Conservation (phyloP, 2,113 vertebrate genomes). For the Pseudolaguvia tuberculata region DNA sequence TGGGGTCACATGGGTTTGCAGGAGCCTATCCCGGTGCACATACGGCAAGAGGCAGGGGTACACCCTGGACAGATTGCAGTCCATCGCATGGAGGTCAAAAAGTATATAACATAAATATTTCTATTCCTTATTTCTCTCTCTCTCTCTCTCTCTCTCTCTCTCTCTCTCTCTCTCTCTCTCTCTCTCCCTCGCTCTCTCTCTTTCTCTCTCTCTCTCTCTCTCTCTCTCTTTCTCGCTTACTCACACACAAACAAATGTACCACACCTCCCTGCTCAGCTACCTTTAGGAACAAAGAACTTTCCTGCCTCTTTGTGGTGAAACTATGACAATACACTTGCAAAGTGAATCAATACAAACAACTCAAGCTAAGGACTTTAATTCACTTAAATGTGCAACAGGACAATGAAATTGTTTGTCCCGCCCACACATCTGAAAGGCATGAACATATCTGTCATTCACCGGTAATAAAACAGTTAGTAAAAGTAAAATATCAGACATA, state of each 20-base stretch:
- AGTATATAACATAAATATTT: not conserved
- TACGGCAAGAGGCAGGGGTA: too few relatives aligned
- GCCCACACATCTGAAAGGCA: too few relatives aligned
- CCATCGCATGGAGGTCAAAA: too few relatives aligned
- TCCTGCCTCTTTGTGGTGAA: slow-evolving; percentile 27
- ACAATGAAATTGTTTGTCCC: too few relatives aligned
- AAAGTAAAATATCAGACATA: too few relatives aligned
- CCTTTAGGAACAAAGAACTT: slow-evolving; percentile 2
- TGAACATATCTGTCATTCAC: too few relatives aligned
- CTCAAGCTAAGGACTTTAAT: too few relatives aligned
- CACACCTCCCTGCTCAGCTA: not conserved
- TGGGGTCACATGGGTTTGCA: too few relatives aligned
- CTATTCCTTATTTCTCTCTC: not conserved
- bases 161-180: not conserved
- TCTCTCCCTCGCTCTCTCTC: not conserved
- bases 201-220: not conserved
- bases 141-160: not conserved
- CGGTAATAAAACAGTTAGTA: too few relatives aligned
- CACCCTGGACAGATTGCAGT: too few relatives aligned
- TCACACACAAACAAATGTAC: not conserved
- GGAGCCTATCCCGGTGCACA: too few relatives aligned
- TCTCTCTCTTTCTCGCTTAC: not conserved
- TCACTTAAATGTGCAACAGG: not conserved
- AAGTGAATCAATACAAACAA: too few relatives aligned
- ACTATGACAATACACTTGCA: not conserved